Percentiles rank a stretch among this genome's conserved stretches.
phyloP scores from a whole-genome alignment of 2,113 vertebrate genomes.

The Mastomys coucha region DNA sequence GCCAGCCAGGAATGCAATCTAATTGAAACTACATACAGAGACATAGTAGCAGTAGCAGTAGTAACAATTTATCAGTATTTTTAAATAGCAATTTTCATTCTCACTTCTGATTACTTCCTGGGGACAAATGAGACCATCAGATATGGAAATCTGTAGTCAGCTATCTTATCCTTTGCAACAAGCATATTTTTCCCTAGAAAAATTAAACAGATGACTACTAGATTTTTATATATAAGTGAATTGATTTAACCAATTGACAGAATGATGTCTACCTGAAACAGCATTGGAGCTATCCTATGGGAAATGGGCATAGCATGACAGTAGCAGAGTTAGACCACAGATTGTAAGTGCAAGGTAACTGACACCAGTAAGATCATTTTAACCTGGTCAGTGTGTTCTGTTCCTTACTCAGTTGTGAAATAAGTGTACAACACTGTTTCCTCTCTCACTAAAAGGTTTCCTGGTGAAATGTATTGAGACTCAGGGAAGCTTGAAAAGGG shows the following conservation, averaged over 20 bases:
- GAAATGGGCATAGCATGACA: neutral
- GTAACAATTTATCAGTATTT: slow-evolving; percentile 35
- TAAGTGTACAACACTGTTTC: neutral
- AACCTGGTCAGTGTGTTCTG: slow-evolving; percentile 5
- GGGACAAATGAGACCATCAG: slow-evolving; percentile 9
- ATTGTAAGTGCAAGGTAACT: neutral
- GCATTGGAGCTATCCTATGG: neutral
- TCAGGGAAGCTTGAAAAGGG: slow-evolving; percentile 13
- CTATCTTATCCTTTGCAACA: slow-evolving; percentile 25
- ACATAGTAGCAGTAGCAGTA: neutral
- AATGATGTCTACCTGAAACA: slow-evolving; percentile 32
- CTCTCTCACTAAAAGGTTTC: slow-evolving; percentile 18
- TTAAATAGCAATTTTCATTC: slow-evolving; percentile 46
- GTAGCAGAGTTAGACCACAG: neutral
- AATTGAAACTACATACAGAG: neutral
- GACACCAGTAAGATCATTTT: neutral
- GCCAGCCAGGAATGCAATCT: neutral
- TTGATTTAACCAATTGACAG: slow-evolving; percentile 48
- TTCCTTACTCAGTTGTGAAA: slow-evolving; percentile 31
- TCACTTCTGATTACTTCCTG: slow-evolving; percentile 56
- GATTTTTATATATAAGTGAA: neutral
- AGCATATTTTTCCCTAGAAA: slow-evolving; percentile 13
- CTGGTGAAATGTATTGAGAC: neutral
- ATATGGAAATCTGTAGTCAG: neutral
- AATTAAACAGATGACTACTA: slow-evolving; percentile 46